phyloP scores from a whole-genome alignment of 2,113 vertebrate species.

The Peromyscus polionotus region DNA sequence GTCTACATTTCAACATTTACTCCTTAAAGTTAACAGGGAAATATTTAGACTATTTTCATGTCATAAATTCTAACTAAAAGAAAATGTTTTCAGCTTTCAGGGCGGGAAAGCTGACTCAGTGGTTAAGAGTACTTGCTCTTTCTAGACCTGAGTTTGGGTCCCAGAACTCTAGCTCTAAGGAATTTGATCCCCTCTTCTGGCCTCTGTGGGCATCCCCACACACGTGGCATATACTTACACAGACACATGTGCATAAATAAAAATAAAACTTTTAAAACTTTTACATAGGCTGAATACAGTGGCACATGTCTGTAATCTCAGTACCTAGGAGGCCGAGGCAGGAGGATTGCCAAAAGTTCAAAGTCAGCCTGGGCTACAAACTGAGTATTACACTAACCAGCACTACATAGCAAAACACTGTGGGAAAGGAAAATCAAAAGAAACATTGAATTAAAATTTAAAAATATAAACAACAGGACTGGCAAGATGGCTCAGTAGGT shows the following conservation, averaged over 20 bases:
- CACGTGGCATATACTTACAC: not conserved
- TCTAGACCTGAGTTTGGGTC: not conserved
- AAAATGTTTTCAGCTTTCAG: not conserved
- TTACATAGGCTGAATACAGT: not conserved
- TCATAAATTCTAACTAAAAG: slow-evolving; percentile 26
- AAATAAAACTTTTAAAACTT: not conserved
- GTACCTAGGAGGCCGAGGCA: not conserved
- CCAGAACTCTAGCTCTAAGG: not conserved
- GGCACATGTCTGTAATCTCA: not conserved
- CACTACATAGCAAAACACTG: not conserved
- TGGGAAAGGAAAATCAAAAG: too few species aligned
- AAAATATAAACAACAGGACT: not conserved
- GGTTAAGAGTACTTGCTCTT: not conserved
- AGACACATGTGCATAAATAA: not conserved
- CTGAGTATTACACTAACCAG: not conserved
- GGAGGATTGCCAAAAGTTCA: not conserved
- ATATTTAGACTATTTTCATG: slow-evolving; percentile 24
- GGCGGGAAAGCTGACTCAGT: not conserved
- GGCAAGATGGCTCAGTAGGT: not conserved
- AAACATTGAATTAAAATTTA: not conserved
- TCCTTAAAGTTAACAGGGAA: slow-evolving; percentile 56
- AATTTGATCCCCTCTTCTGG: not conserved
- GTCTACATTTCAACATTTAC: slow-evolving; percentile 6
- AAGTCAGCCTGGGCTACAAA: not conserved
- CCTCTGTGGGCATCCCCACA: not conserved